Conservation (phyloP, 2,797 vertebrate species). For the Lerista edwardsae region DNA sequence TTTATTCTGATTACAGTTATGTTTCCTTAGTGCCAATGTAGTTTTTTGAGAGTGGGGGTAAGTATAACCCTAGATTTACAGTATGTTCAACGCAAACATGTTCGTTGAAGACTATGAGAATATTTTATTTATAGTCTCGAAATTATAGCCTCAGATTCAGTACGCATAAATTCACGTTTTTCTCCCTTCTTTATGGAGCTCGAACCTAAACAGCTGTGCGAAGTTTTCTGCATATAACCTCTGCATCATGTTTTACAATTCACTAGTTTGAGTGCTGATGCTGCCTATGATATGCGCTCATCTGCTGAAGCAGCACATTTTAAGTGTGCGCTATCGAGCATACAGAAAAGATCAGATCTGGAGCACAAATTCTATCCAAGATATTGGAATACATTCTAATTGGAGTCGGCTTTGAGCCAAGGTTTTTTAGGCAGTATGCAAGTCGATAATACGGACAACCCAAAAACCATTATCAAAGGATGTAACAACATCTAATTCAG, state of each 20-base stretch:
- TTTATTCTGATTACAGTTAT: neutral
- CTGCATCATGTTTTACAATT: neutral
- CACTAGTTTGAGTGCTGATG: neutral
- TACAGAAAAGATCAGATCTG: neutral
- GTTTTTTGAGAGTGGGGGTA: neutral
- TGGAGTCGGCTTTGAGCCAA: neutral
- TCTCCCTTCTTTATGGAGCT: neutral
- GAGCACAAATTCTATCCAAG: neutral
- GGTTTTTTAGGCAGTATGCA: neutral
- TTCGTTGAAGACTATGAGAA: too few species aligned
- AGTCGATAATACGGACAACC: neutral
- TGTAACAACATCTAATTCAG: too few species aligned
- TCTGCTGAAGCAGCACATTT: constrained; percentile 8
- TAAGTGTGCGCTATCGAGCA: neutral
- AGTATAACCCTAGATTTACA: neutral
- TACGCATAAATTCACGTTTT: neutral
- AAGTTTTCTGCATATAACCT: neutral
- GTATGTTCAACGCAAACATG: neutral
- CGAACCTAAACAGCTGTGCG: neutral
- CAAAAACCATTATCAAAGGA: neutral
- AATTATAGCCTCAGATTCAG: neutral
- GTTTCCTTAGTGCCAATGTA: neutral
- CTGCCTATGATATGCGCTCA: neutral
- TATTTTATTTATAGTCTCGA: neutral
- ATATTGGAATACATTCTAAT: neutral